phyloP scores from a whole-genome alignment of 2,888 invertebrate genomes.

The Meganola albula region DNA sequence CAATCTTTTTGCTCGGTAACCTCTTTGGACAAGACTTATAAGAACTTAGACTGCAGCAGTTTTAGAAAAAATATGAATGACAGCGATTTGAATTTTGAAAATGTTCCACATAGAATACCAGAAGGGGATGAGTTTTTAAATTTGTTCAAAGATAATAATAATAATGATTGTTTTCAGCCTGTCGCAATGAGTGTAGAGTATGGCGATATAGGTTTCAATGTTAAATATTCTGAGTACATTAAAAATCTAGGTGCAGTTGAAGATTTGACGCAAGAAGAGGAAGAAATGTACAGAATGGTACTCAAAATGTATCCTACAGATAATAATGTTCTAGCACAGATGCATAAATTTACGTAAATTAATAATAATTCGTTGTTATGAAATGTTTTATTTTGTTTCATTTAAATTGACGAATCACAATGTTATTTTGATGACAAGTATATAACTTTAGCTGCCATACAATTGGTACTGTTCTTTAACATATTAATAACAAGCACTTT shows the following conservation, averaged over 20 bases:
- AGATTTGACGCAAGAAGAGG: constrained; percentile 27
- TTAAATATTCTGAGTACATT: constrained; percentile 44
- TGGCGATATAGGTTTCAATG: constrained; percentile 59
- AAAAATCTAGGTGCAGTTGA: constrained; percentile 27
- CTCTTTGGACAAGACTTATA: constrained; percentile 50
- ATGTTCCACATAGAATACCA: constrained; percentile 34
- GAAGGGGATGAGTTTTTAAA: constrained; percentile 35
- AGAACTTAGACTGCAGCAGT: constrained; percentile 53
- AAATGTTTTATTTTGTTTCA: constrained; percentile 4
- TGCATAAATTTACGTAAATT: constrained; percentile 11
- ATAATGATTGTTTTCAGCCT: constrained; percentile 16
- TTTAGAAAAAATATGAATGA: constrained; percentile 37
- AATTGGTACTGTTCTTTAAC: too few species aligned
- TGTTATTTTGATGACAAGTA: too few species aligned
- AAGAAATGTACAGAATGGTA: constrained; percentile 29
- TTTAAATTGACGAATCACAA: too few species aligned
- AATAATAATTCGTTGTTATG: background rate
- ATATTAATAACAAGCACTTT: too few species aligned
- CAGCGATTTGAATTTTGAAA: too few species aligned
- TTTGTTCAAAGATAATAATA: constrained; percentile 34
- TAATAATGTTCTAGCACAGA: constrained; percentile 34
- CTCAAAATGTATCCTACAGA: constrained; percentile 48
- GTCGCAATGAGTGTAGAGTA: constrained; percentile 42
- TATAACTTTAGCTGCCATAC: too few species aligned
- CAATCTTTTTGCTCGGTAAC: constrained; percentile 43